phyloP scores from a whole-genome alignment of 2,113 vertebrate species.

The Callopanchax toddi region DNA sequence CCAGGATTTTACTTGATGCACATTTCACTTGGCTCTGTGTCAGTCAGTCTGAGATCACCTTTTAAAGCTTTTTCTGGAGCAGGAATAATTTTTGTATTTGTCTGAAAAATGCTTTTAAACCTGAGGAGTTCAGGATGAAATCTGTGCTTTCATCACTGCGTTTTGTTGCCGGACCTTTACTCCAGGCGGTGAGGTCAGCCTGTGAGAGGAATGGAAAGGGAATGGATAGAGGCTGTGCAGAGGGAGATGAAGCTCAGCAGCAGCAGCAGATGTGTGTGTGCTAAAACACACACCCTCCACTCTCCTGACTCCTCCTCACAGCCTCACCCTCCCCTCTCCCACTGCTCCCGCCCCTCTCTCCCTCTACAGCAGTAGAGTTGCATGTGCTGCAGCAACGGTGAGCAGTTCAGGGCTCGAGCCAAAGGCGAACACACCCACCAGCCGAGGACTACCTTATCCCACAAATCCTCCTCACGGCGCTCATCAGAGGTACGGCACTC shows the following conservation, averaged over 20 bases:
- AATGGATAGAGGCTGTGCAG: conserved; percentile 41
- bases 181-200: conserved; percentile 22
- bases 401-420: conserved; percentile 70
- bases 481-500: conserved; percentile 38
- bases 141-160: no score
- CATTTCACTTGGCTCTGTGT: no score
- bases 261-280: conserved; percentile 21
- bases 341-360: conserved; percentile 33
- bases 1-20: no score
- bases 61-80: no score
- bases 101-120: no score
- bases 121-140: no score
- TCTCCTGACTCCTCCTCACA: conserved; percentile 60
- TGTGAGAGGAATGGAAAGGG: conserved; percentile 36
- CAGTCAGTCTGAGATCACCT: no score
- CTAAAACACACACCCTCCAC: conserved; percentile 15
- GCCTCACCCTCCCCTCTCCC: conserved; percentile 44
- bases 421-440: conserved; percentile 67
- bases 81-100: no score
- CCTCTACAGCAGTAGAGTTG: conserved; percentile 48
- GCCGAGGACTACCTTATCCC: conserved; percentile 50
- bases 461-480: conserved; percentile 40
- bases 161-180: conserved; percentile 41
- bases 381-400: conserved; percentile 65
- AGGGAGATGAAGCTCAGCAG: conserved; percentile 36